Percentiles rank a stretch among this genome's conserved stretches.
phyloP scores from a whole-genome alignment of 1,140 invertebrate species.

The Tetramorium parvispinum region DNA sequence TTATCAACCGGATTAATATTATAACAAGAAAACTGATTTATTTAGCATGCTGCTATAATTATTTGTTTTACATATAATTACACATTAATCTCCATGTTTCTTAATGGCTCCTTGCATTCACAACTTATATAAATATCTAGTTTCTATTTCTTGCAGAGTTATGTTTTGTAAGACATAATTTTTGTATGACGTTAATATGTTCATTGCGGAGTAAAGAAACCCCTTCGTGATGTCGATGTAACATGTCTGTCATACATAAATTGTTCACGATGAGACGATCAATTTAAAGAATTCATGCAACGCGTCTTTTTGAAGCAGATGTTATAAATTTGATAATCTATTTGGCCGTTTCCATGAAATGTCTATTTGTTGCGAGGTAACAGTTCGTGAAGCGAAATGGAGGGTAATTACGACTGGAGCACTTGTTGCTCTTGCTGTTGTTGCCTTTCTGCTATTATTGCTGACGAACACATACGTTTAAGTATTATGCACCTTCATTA shows the following conservation, averaged over 20 bases:
- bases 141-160: background rate
- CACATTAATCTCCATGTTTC: background rate
- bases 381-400: conserved; percentile 67
- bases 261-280: background rate
- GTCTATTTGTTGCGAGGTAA: conserved; percentile 65
- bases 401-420: conserved; percentile 69
- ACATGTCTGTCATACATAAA: background rate
- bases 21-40: background rate
- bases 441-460: conserved; percentile 62
- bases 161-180: background rate
- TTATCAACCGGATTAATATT: background rate
- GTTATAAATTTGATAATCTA: conserved; percentile 42
- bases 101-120: background rate
- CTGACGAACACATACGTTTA: conserved; percentile 41
- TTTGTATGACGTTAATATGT: background rate
- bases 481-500: background rate
- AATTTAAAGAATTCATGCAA: conserved; percentile 2
- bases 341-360: conserved; percentile 27
- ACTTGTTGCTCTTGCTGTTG: conserved; percentile 75
- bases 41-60: background rate
- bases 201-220: background rate
- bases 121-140: background rate
- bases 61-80: background rate
- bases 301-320: conserved; percentile 7
- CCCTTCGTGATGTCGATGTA: background rate